Evolutionary conservation across 2,113 vertebrate genomes (phyloP).

Genomic region (Phrynosoma platyrhinos): DNA sequence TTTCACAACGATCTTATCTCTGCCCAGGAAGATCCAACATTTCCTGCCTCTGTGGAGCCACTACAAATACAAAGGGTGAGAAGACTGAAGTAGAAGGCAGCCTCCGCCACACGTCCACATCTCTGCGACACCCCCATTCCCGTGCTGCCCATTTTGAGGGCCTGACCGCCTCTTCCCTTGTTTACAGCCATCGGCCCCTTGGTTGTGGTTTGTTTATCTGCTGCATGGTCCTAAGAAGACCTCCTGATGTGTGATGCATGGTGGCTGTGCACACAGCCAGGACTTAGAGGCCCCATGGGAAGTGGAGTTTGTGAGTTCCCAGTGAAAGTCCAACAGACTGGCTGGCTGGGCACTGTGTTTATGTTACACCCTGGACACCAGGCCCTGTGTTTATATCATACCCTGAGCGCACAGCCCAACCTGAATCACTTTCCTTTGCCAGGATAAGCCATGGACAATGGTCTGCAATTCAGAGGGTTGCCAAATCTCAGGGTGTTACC

Average conservation of each 20-base stretch:
- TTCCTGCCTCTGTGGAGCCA: slow-evolving; percentile 50
- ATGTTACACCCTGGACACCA: not conserved
- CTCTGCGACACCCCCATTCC: too few species aligned
- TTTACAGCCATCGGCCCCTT: not conserved
- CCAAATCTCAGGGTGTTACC: accelerated
- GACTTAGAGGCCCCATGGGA: not conserved
- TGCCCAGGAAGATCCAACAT: slow-evolving; percentile 62
- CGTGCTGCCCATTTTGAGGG: not conserved
- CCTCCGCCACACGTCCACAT: too few species aligned
- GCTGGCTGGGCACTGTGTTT: not conserved
- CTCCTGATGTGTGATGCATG: not conserved
- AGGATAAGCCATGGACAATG: accelerated
- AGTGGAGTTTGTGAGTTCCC: not conserved
- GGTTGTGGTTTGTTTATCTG: not conserved
- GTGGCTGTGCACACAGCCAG: too few species aligned
- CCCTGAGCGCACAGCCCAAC: accelerated
- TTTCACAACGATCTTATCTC: slow-evolving; percentile 65
- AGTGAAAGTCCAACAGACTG: slow-evolving; percentile 26
- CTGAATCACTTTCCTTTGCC: accelerated
- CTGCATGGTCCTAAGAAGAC: not conserved
- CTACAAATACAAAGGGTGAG: not conserved
- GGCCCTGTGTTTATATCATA: slow-evolving; percentile 16
- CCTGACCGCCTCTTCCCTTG: not conserved
- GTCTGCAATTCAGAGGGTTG: too few species aligned
- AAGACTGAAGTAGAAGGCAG: not conserved